Evolutionary conservation across 2,797 vertebrate genomes (phyloP), one percentile per base, ranked within the genome.

Genomic region (Spea hammondii): DNA sequence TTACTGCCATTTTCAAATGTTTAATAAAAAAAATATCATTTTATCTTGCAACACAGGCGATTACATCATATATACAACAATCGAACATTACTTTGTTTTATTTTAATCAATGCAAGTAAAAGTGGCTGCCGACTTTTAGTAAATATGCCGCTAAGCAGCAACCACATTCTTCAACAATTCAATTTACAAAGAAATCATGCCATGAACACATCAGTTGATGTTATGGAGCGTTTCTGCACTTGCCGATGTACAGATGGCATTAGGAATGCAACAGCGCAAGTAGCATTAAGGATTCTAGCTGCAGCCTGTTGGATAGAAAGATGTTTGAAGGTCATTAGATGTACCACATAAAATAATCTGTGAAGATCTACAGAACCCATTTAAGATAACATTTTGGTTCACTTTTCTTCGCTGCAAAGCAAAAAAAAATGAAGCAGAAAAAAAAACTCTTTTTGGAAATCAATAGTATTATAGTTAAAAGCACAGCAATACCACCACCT

Each of bases 391-490:
- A 67, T 76, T 72, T 80, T 60, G 47, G 69, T 65, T 65, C 49
- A 51, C 65, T 50, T 60, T 64, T 10, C 17, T 50, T 17, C 45
- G 48, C n/a, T 49, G 54, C 11, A 32, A 62, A 6, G 14, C 14
- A 9, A 12, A 62, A 62, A 7, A 65, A 55, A 51, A 48, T 10
- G 50, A 45, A 17, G 54, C 47, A 6, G 65, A 51, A 55, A 49
- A 12, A 12, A 70, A 44, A 45, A n/a, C 46, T 62, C 70, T 79
- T 57, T 32, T 62, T 46, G 67, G 62, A 76, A 76, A 76, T 80
- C 79, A 76, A 72, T 81, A 64, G 66, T 77, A 72, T 72, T 77
- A 67, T 73, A 70, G 74, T 68, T 72, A 81, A 73, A 76, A 81
- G 74, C 74, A 54, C 79, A 64, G 70, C 74, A 67, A 62, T 72